Conservation (phyloP, 1,140 invertebrate genomes). For the Zelostemma sp. region DNA sequence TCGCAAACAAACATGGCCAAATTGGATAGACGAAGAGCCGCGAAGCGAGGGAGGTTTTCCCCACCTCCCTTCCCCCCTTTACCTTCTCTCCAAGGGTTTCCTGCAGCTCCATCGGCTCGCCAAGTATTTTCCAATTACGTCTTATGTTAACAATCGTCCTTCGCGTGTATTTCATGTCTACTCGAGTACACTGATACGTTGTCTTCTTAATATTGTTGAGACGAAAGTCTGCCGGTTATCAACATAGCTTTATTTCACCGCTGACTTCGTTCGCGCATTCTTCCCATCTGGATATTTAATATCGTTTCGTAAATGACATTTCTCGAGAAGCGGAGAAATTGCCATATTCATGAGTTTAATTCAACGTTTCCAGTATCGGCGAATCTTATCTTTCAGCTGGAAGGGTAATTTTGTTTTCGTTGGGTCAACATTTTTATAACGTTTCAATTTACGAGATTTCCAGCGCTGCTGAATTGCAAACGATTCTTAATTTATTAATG, state of each 20-base stretch:
- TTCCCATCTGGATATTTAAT: conserved; percentile 33
- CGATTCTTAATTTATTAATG: too few species aligned
- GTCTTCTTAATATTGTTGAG: conserved; percentile 4
- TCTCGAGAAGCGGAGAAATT: not conserved
- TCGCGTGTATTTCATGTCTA: conserved; percentile 22
- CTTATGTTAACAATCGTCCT: conserved; percentile 52
- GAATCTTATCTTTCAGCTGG: too few species aligned
- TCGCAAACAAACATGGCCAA: conserved; percentile 42
- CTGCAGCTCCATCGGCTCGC: conserved; percentile 31
- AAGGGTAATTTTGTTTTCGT: too few species aligned
- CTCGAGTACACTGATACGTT: conserved; percentile 14
- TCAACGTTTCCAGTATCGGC: too few species aligned
- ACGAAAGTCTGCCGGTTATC: conserved; percentile 15
- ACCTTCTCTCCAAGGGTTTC: not conserved
- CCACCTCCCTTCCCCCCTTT: not conserved
- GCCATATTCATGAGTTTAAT: not conserved
- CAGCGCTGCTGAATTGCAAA: too few species aligned
- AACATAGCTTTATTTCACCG: conserved; percentile 2
- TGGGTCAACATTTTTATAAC: too few species aligned
- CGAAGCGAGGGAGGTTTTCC: conserved; percentile 1
- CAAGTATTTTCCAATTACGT: conserved; percentile 60
- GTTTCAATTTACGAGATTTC: too few species aligned
- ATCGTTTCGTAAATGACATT: conserved; percentile 6
- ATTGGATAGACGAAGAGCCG: conserved; percentile 21
- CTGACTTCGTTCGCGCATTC: conserved; percentile 33